A percentile compares a stretch with the other conserved stretches of the same genome.
phyloP scores from a whole-genome alignment of 2,113 vertebrate genomes.

The Sterna hirundo region DNA sequence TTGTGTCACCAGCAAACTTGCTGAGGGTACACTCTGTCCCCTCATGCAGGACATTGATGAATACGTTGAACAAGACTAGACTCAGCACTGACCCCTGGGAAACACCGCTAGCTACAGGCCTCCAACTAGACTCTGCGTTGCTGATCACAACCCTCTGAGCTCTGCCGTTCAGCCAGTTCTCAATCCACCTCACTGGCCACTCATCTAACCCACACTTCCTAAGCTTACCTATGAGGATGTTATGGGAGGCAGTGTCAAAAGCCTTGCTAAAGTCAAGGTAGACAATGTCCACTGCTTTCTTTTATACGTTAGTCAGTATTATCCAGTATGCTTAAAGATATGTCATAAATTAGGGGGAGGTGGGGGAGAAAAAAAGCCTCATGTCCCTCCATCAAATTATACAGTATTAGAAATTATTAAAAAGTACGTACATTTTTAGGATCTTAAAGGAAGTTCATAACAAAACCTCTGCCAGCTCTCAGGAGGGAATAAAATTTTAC shows the following conservation, averaged over 20 bases:
- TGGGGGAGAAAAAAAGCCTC: not conserved
- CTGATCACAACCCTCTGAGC: not conserved
- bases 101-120: not conserved
- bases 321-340: not conserved
- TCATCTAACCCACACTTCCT: not conserved
- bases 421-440: not conserved
- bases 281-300: not conserved
- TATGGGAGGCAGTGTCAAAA: not conserved
- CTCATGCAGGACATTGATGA: not conserved
- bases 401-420: not conserved
- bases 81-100: not conserved
- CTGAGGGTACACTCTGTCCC: not conserved
- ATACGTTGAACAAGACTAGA: not conserved
- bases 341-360: accelerated
- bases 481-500: not conserved
- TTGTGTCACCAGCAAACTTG: not conserved
- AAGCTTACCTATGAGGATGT: not conserved
- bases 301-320: not conserved
- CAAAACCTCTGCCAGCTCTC: not conserved
- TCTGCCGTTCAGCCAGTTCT: not conserved
- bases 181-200: not conserved
- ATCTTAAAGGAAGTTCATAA: not conserved
- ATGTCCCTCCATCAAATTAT: not conserved
- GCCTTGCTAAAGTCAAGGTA: not conserved
- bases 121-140: not conserved